Evolutionary conservation across 2,797 vertebrate species (phyloP), one percentile per base, ranked within the genome.

Genomic region (Bryconaethiops microstoma): DNA sequence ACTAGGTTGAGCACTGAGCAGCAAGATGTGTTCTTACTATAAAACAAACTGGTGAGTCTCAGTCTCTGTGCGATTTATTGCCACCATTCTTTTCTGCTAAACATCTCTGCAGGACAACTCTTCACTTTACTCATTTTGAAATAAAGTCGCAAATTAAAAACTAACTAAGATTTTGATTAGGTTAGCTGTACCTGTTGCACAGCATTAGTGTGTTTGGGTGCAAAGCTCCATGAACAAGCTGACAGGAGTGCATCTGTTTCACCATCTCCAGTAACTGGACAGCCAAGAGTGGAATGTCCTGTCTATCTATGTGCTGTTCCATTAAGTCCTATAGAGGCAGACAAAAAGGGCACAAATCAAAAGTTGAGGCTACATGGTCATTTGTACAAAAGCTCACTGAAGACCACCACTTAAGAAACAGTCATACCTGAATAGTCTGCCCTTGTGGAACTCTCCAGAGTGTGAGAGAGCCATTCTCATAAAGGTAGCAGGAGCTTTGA

Each of bases 161-260:
- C 1, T 8, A 57, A 17, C 8, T 54, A 21, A 59, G 19, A 10
- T 14, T 63, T 2, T 3, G n/a, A 2, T 14, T 17, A 17, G 29
- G 25, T 48, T 9, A 60, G 35, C 19, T 29, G 23, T 86, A 93
- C 91, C 88, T 86, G 77, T 76, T 64, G 6, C 65, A 86, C 40
- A 84, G 83, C 76, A 87, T 48, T 75, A 92, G 85, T 0, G 85
- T 52, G 21, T 83, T 52, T 0, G 89, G 87, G 6, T 65, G 80
- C 79, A 92, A 85, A 14, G 76, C 84, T 14, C 86, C 90, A 0
- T 90, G 90, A 40, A 93, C 74, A 72, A 93, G 76, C 2, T 76
- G 54, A 80, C 91, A 89, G 40, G 82, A 80, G 74, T 92, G 91
- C 70, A 92, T 87, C 68, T 74, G 80, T 17, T 73, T 81, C 19